Conservation (phyloP, 2,797 vertebrate genomes). For the Hapalemur alaotrensis region DNA sequence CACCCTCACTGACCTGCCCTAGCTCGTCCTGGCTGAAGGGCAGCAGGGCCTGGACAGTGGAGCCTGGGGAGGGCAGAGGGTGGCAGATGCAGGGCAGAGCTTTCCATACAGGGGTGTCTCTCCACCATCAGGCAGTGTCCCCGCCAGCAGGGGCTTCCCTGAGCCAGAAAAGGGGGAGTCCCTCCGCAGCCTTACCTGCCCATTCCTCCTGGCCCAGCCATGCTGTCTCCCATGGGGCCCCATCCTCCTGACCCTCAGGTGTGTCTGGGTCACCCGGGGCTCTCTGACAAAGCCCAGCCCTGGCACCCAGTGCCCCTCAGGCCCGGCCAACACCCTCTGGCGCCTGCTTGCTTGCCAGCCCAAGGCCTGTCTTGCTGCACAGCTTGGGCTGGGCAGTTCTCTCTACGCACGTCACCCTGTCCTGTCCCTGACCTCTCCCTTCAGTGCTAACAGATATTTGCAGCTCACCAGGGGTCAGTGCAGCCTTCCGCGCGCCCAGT, state of each 20-base stretch:
- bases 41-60: not conserved
- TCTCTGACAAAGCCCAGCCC: not conserved
- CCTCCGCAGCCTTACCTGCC: too few relatives aligned
- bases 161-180: not conserved
- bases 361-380: slow-evolving; percentile 47
- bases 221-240: too few relatives aligned
- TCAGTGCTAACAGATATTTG: not conserved
- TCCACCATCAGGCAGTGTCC: not conserved
- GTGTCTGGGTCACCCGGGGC: not conserved
- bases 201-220: not conserved
- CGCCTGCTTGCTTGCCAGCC: slow-evolving; percentile 63
- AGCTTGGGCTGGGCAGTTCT: slow-evolving; percentile 1
- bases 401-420: slow-evolving; percentile 56
- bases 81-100: not conserved
- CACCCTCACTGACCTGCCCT: not conserved
- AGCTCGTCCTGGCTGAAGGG: not conserved
- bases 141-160: not conserved
- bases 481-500: slow-evolving; percentile 73
- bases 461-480: not conserved
- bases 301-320: not conserved
- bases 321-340: not conserved
- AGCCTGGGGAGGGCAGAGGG: not conserved
- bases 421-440: slow-evolving; percentile 69
- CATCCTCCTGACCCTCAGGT: not conserved
- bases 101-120: too few relatives aligned